Evolutionary conservation across 2,113 vertebrate genomes (phyloP), one percentile per base, ranked within the genome.

Genomic region (Muscicapa adusta): DNA sequence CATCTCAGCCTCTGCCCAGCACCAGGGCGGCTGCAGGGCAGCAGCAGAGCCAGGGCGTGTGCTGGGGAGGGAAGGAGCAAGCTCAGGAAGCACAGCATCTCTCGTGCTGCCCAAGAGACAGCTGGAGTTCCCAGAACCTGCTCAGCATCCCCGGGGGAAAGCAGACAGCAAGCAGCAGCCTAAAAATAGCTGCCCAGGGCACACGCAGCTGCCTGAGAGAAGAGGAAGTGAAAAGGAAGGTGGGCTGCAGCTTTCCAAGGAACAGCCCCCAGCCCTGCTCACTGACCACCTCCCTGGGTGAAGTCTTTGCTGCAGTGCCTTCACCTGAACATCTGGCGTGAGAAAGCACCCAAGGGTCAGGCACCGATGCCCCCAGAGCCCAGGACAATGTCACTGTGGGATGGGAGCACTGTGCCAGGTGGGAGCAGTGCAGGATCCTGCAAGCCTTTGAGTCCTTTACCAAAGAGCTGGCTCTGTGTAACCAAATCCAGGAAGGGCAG

Each of bases 121-220:
- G 83, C 90, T 95, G 93, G 89, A 92, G 91, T 63, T 96, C 93
- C 95, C 94, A 91, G 90, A 96, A 94, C 95, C 93, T 91, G 93
- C 84, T 91, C 77, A 47, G 89, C 91, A 94, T 92, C 84, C 85
- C 82, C 48, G 17, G 91, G 93, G 88, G 94, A 94, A 91, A 76
- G 87, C 94, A 93, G 65, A 74, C 81, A 83, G 63, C 0, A 1
- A 92, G 80, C 14, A 1, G 76, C 86, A 79, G 65, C 85, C 85
- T 95, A 91, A 97, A 92, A 95, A 93, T 95, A 96, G 88, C 70
- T 95, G 85, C 58, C n/a, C 68, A 34, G 93, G 89, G 95, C 86
- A 81, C 71, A 61, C 0, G 0, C 54, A 28, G n/a, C 31, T 2
- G 4, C 68, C 86, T 18, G 16, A 85, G 90, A 93, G 71, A 95